A percentile compares a stretch with the other conserved stretches of the same genome.
Evolutionary conservation across 2,797 vertebrate genomes (phyloP).

Genomic region (Pitangus sulphuratus): DNA sequence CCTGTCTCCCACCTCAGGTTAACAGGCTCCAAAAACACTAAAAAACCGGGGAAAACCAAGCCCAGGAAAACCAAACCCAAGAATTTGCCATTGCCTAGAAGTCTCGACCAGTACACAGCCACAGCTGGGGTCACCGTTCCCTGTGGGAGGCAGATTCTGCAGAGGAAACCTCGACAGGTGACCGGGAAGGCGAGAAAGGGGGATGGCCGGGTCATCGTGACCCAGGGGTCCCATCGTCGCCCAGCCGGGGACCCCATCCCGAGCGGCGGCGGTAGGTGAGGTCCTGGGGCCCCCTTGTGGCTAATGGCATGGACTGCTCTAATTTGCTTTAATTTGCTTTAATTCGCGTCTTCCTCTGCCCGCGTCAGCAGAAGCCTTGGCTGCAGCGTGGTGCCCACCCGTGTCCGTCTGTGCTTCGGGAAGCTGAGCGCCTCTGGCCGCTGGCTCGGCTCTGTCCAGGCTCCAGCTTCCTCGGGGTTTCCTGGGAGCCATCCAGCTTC

Average conservation of each 20-base stretch:
- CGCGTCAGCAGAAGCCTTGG: neutral
- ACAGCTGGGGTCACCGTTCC: rapidly evolving
- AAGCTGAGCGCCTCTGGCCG: neutral
- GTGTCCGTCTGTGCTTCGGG: neutral
- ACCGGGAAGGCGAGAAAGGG: rapidly evolving
- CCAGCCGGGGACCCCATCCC: neutral
- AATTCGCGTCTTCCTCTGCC: neutral
- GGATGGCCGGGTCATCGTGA: rapidly evolving
- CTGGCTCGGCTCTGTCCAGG: neutral
- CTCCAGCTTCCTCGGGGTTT: neutral
- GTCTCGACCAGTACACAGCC: rapidly evolving
- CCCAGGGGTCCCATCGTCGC: no score
- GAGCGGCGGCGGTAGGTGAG: neutral
- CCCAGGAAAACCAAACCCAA: neutral
- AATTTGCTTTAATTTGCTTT: neutral
- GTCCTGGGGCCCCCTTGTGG: constrained; percentile 63
- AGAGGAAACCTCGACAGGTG: rapidly evolving
- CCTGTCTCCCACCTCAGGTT: neutral
- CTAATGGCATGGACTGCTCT: neutral
- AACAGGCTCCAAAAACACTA: neutral
- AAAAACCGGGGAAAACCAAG: neutral
- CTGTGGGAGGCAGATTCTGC: neutral
- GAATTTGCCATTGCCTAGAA: neutral
- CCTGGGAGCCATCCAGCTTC: constrained; percentile 34
- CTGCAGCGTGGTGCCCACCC: rapidly evolving